Evolutionary conservation across 2,888 invertebrate genomes (phyloP), one percentile per base, ranked within the genome.

Genomic region (Diarsia dahlii): DNA sequence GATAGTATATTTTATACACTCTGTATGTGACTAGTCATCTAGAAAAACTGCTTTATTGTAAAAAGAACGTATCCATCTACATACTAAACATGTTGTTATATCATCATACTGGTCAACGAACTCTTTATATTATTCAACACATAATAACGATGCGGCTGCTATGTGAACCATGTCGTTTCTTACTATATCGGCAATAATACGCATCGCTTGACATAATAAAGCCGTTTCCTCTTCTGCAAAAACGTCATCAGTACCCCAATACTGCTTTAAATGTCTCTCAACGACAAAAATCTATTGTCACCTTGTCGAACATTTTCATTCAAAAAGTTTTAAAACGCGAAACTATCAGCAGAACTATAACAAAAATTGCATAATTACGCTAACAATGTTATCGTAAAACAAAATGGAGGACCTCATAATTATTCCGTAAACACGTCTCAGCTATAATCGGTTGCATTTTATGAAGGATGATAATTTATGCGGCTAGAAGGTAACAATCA

Each of bases 361-460:
- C 48, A 12, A 12, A 63, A 83, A 76, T 52, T 64, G 58, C 58
- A 67, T 75, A 81, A 81, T 80, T 80, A 84, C 64, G 73, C 65
- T 81, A 86, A 90, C 88, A 89, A 89, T 88, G 87, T 88, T 90
- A 91, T 89, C 87, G 74, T 74, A 72, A 83, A 78, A 84, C 82
- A 84, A 85, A 86, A 84, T 82, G 81, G 72, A 72, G 28, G 62
- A 64, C 18, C 34, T n/a, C 62, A 71, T 48, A 60, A 60, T 71
- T 74, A 80, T 72, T 78, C 74, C 73, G 79, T 60, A 63, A 75
- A 78, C 71, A 69, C 46, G 68, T 65, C 71, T 69, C 52, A 34
- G 70, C 77, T 76, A 71, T 72, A 80, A 78, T 81, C 76, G 69
- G 73, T 75, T 80, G 81, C 73, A 65, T 80, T 85, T 86, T 78